These are phyloP conservation scores for Scaptomyza polygonia DNA, from an alignment of 2,888 invertebrate species.

Conservation along the genomic window DNA sequence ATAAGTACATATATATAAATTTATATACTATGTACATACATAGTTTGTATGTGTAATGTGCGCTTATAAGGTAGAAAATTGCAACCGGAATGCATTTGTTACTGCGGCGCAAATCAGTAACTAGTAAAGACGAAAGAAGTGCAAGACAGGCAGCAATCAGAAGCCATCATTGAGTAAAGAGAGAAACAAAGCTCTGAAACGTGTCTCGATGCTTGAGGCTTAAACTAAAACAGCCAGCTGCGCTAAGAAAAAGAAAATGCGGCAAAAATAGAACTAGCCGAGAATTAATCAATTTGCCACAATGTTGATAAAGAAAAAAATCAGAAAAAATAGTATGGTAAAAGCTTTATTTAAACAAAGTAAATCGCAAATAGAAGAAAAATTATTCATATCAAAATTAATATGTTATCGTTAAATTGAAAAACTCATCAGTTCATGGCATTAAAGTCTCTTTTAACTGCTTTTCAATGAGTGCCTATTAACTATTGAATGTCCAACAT, in stretches of 20 bases:
- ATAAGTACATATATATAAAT: conserved; percentile 7
- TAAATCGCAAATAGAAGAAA: neutral
- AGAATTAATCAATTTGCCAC: conserved; percentile 1
- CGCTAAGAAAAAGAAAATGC: neutral
- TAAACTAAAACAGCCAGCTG: conserved; percentile 8
- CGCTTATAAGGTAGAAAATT: conserved; percentile 72
- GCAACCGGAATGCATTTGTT: conserved; percentile 70
- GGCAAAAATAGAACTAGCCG: neutral
- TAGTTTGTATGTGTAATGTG: conserved; percentile 31
- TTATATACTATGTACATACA: neutral
- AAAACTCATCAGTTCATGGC: neutral
- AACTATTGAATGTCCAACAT: conserved; percentile 5
- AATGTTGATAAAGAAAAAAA: neutral
- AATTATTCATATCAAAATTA: neutral
- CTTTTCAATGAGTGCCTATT: neutral
- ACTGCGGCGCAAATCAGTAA: conserved; percentile 31
- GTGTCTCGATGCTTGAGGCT: conserved; percentile 11
- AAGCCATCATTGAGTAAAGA: conserved; percentile 25
- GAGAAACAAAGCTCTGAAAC: conserved; percentile 23
- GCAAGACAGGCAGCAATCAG: conserved; percentile 20
- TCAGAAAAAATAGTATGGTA: neutral
- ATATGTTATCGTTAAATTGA: neutral
- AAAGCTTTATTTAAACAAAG: too few relatives aligned
- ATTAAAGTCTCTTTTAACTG: neutral
- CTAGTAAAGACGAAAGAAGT: conserved; percentile 19